Percentiles rank a stretch among this genome's conserved stretches.
These are phyloP conservation scores for Epinotia bilunana DNA, from an alignment of 2,888 invertebrate genomes.

Conservation along the genomic window DNA sequence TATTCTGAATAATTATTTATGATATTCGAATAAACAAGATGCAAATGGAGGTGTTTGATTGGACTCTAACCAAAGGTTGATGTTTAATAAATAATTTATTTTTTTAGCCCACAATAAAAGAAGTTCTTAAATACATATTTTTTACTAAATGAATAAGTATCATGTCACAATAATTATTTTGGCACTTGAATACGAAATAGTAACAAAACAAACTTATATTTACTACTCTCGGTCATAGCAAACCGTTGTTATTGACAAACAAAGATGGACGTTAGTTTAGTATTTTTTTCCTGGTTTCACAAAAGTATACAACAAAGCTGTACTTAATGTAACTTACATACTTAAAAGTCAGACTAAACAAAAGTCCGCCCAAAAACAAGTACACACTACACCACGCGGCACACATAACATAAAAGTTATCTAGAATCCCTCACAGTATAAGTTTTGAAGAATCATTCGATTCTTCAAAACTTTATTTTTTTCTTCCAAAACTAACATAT, in stretches of 20 bases:
- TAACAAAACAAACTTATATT: conserved; percentile 10
- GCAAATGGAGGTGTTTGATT: conserved; percentile 29
- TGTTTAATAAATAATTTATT: conserved; percentile 4
- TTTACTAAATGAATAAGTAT: conserved; percentile 3
- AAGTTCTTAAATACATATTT: background rate
- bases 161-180: conserved; percentile 17
- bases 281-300: conserved; percentile 9
- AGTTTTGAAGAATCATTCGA: background rate
- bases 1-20: conserved; percentile 17
- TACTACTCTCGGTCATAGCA: too few relatives aligned
- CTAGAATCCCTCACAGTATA: background rate
- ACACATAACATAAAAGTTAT: too few relatives aligned
- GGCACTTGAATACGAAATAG: conserved; percentile 22
- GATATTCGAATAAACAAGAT: conserved; percentile 28
- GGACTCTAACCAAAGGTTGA: conserved; percentile 5
- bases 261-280: background rate
- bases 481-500: background rate
- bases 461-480: background rate
- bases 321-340: conserved; percentile 21
- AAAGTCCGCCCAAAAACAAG: conserved; percentile 24
- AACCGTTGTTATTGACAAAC: background rate
- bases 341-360: conserved; percentile 25
- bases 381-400: background rate
- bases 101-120: background rate
- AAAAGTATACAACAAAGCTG: conserved; percentile 23